These are phyloP conservation scores for Entosphenus tridentatus DNA, from an alignment of 2,113 vertebrate species.

Conservation along the genomic window DNA sequence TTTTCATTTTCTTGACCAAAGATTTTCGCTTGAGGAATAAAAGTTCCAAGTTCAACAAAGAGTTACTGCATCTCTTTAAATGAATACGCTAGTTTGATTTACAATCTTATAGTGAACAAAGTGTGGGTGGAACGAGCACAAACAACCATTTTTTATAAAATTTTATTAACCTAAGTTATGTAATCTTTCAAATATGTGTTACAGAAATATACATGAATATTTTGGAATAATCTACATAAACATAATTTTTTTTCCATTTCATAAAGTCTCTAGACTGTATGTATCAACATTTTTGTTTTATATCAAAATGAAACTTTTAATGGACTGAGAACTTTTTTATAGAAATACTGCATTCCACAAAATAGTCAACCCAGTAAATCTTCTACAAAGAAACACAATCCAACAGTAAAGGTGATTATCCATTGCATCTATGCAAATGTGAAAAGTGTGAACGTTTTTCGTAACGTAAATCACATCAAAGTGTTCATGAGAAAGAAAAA, in stretches of 20 bases:
- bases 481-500: background rate
- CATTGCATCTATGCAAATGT: background rate
- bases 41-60: too few species aligned
- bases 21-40: too few species aligned
- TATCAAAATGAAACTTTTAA: background rate
- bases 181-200: background rate
- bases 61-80: too few species aligned
- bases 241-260: background rate
- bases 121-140: too few species aligned
- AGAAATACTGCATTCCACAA: conserved; percentile 5
- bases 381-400: conserved; percentile 3
- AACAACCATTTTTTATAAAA: background rate
- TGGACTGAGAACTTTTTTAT: background rate
- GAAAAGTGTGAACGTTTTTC: background rate
- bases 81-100: too few species aligned
- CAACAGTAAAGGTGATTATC: background rate
- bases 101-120: too few species aligned
- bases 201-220: conserved; percentile 3
- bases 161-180: conserved; percentile 2
- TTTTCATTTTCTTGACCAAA: too few species aligned
- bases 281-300: background rate
- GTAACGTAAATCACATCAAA: background rate
- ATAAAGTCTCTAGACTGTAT: too few species aligned
- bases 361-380: conserved; percentile 1
- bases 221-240: conserved; percentile 5